Evolutionary conservation across 2,797 vertebrate species (phyloP).

Genomic region (Orientallactaga sibirica): DNA sequence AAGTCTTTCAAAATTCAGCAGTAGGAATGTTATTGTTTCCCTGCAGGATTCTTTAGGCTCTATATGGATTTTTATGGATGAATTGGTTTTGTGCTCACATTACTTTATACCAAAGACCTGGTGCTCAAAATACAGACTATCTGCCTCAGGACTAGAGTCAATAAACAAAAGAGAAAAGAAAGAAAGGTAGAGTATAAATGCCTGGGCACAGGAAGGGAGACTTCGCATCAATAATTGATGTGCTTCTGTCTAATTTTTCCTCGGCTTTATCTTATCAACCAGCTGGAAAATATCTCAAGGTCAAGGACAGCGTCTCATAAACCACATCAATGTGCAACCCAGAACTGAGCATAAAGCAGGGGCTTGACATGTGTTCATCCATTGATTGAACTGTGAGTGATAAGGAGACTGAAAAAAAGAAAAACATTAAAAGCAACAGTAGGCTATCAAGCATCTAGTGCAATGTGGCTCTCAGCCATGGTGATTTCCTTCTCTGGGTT

Average conservation of each 20-base stretch:
- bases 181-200: background rate
- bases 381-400: constrained; percentile 7
- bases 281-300: background rate
- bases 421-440: background rate
- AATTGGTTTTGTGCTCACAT: constrained; percentile 22
- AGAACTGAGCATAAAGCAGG: background rate
- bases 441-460: background rate
- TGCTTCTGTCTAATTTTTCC: constrained; percentile 29
- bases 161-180: constrained; percentile 41
- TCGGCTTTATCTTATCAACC: background rate
- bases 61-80: constrained; percentile 12
- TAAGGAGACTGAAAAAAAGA: background rate
- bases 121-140: constrained; percentile 42
- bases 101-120: constrained; percentile 9
- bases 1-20: constrained; percentile 12
- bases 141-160: background rate
- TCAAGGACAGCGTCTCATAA: constrained; percentile 14
- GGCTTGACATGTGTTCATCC: background rate
- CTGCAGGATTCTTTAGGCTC: background rate
- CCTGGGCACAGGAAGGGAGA: background rate
- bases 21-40: background rate
- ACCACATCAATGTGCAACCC: background rate
- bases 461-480: background rate
- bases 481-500: constrained; percentile 1
- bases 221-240: background rate